phyloP scores from a whole-genome alignment of 2,797 vertebrate genomes.

The Sebastiscus tertius region DNA sequence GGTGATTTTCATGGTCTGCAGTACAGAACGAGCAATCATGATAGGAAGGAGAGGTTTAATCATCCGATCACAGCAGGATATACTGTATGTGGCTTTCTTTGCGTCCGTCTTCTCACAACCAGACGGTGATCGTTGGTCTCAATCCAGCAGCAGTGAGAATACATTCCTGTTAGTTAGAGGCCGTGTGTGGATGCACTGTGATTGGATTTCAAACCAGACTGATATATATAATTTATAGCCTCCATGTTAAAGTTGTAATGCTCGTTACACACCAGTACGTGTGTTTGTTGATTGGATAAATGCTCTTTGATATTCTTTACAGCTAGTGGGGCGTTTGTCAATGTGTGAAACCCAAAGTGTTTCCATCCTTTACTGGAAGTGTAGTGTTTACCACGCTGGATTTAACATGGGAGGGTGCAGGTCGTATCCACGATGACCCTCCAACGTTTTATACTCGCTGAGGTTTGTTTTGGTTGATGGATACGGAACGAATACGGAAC shows the following conservation, averaged over 20 bases:
- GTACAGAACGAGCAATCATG: background rate
- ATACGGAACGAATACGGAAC: no score
- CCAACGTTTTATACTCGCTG: no score
- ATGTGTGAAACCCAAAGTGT: no score
- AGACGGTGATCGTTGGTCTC: background rate
- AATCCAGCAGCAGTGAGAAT: background rate
- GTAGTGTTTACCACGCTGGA: no score
- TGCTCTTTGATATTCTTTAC: background rate
- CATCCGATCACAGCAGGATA: background rate
- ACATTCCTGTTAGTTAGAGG: background rate
- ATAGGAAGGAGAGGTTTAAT: background rate
- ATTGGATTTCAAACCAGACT: background rate
- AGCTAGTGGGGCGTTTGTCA: no score
- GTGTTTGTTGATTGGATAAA: background rate
- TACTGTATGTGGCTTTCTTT: background rate
- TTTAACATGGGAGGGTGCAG: no score
- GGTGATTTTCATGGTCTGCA: background rate
- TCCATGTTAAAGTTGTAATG: background rate
- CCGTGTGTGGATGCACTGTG: background rate
- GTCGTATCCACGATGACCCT: no score
- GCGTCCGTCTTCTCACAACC: background rate
- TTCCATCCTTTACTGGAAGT: no score
- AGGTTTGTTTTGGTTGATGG: no score
- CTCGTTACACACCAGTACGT: background rate
- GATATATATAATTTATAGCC: background rate